Percentiles rank a stretch among this genome's conserved stretches.
Conservation (phyloP, 2,113 vertebrate genomes). For the Chaetura pelagica region DNA sequence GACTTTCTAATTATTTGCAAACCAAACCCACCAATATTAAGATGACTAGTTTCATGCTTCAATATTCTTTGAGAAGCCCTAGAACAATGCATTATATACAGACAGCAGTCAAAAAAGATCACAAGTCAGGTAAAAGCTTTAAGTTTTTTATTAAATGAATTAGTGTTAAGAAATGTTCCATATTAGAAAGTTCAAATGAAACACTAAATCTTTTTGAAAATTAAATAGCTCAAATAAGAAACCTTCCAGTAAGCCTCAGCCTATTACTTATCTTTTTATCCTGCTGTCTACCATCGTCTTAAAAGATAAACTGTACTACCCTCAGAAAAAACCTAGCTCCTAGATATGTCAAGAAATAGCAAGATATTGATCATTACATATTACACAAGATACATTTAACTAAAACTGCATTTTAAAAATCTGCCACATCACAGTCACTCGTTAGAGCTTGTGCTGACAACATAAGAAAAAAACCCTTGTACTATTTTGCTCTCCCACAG, state of each 20-base stretch:
- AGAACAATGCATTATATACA: background rate
- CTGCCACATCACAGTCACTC: background rate
- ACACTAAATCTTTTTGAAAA: background rate
- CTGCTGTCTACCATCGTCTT: background rate
- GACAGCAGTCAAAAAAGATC: background rate
- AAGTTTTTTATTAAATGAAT: background rate
- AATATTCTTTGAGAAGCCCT: background rate
- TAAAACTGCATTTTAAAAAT: background rate
- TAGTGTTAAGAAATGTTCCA: background rate
- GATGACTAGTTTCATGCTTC: fast-evolving
- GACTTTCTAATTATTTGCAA: background rate
- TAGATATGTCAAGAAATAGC: background rate
- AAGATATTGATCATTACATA: background rate
- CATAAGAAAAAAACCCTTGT: background rate
- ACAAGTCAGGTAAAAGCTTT: background rate
- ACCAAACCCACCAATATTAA: background rate
- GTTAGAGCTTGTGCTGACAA: background rate
- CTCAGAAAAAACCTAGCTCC: background rate
- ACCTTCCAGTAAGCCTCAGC: background rate
- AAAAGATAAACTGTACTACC: background rate
- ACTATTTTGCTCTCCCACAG: background rate
- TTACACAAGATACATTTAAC: background rate
- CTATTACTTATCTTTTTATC: background rate
- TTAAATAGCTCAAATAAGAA: background rate
- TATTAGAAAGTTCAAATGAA: background rate